A percentile compares a stretch with the other conserved stretches of the same genome.
Conservation (phyloP, 2,113 vertebrate genomes). For the Solenodon paradoxus region DNA sequence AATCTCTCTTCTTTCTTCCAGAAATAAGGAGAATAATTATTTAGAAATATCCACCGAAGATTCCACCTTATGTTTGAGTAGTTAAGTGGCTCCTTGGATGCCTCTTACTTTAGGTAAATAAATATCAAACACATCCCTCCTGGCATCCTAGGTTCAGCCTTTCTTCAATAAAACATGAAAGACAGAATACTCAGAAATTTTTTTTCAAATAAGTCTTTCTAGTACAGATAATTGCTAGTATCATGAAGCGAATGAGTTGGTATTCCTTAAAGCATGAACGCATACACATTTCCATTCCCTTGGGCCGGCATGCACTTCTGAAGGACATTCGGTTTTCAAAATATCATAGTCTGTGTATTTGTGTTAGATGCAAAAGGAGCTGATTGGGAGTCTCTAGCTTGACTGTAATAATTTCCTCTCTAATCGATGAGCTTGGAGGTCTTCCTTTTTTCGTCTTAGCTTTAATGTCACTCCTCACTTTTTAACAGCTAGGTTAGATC, state of each 20-base stretch:
- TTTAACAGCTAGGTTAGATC: neutral
- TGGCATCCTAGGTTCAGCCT: neutral
- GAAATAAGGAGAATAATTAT: neutral
- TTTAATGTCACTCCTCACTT: conserved; percentile 8
- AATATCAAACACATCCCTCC: neutral
- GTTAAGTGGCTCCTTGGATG: neutral
- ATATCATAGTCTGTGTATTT: neutral
- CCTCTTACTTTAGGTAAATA: conserved; percentile 19
- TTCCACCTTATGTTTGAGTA: neutral
- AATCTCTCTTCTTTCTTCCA: neutral
- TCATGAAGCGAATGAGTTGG: neutral
- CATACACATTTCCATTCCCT: neutral
- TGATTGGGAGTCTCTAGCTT: neutral
- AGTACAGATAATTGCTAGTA: neutral
- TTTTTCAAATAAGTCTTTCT: neutral
- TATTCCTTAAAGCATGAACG: neutral
- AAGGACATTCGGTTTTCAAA: conserved; percentile 9
- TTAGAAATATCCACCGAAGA: neutral
- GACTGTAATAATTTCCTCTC: neutral
- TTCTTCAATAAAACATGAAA: conserved; percentile 8
- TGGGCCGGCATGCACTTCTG: neutral
- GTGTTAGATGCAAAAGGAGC: neutral
- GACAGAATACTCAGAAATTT: neutral
- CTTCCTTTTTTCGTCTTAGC: neutral
- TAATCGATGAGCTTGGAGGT: neutral